These are phyloP conservation scores for Oryzias sinensis DNA, from an alignment of 2,797 vertebrate genomes.

Conservation along the genomic window DNA sequence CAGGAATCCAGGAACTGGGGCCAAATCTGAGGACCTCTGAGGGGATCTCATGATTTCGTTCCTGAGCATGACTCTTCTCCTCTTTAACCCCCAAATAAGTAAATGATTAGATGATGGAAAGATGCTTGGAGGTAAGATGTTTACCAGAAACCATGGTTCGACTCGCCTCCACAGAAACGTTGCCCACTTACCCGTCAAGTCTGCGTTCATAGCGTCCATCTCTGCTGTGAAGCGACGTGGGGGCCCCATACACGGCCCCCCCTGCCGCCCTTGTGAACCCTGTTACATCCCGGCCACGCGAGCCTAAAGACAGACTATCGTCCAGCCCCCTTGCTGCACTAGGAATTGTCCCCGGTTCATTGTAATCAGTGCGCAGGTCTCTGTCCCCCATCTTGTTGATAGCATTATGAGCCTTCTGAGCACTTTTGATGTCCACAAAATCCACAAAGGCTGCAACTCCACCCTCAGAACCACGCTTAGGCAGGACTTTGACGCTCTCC, in stretches of 20 bases:
- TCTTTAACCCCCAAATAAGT: conserved; percentile 60
- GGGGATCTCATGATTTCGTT: conserved; percentile 40
- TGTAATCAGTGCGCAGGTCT: conserved; percentile 99
- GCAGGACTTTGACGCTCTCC: conserved; percentile 99
- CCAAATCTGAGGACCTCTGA: conserved; percentile 39
- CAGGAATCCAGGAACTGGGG: conserved; percentile 47
- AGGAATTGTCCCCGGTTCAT: conserved; percentile 98
- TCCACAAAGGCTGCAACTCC: conserved; percentile 99
- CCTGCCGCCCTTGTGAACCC: conserved; percentile 98
- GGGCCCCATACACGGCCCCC: conserved; percentile 91
- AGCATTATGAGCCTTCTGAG: conserved; percentile 98
- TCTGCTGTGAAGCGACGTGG: conserved; percentile 97
- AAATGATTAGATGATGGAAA: conserved; percentile 75
- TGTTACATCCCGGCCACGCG: conserved; percentile 98
- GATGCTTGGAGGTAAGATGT: conserved; percentile 75
- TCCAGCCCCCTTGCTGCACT: conserved; percentile 97
- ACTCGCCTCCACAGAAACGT: conserved; percentile 87
- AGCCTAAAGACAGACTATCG: conserved; percentile 91
- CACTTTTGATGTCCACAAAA: conserved; percentile 99
- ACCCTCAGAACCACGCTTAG: conserved; percentile 97
- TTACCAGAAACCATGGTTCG: conserved; percentile 72
- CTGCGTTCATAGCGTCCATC: conserved; percentile 99
- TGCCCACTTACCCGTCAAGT: conserved; percentile 99
- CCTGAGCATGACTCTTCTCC: conserved; percentile 50
- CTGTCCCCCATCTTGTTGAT: conserved; percentile 99